phyloP scores from a whole-genome alignment of 2,888 invertebrate genomes.

The Dinocampus coccinellae region DNA sequence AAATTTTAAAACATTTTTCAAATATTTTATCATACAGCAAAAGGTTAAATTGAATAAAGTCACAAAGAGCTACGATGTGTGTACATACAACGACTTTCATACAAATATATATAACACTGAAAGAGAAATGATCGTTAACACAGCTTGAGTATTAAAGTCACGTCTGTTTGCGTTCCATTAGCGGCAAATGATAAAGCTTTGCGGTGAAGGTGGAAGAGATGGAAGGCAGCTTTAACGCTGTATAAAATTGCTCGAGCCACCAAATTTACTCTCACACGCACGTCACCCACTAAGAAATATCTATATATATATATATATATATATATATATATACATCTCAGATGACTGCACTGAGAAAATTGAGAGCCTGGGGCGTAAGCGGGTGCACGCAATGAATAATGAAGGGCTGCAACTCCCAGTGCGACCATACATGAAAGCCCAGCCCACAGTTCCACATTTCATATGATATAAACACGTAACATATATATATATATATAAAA shows the following conservation, averaged over 20 bases:
- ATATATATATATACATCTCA: constrained; percentile 3
- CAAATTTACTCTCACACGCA: not conserved
- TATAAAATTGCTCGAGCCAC: not conserved
- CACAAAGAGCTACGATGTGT: not conserved
- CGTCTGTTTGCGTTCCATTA: constrained; percentile 47
- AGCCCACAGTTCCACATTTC: not conserved
- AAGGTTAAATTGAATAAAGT: not conserved
- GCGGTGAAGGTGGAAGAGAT: not conserved
- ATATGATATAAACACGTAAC: no score
- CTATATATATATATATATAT: constrained; percentile 8
- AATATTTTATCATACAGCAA: not conserved
- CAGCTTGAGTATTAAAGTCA: constrained; percentile 34
- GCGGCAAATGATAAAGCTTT: constrained; percentile 37
- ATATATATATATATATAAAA: no score
- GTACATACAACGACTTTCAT: not conserved
- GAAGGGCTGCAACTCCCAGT: not conserved
- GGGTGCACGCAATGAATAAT: constrained; percentile 18
- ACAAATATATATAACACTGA: not conserved
- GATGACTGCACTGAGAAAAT: not conserved
- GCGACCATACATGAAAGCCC: not conserved
- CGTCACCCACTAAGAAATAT: not conserved
- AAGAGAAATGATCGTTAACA: constrained; percentile 24
- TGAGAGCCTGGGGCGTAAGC: constrained; percentile 5
- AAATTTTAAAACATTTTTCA: no score
- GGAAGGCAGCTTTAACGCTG: not conserved